Conservation (phyloP, 2,113 vertebrate genomes). For the Albula goreensis region DNA sequence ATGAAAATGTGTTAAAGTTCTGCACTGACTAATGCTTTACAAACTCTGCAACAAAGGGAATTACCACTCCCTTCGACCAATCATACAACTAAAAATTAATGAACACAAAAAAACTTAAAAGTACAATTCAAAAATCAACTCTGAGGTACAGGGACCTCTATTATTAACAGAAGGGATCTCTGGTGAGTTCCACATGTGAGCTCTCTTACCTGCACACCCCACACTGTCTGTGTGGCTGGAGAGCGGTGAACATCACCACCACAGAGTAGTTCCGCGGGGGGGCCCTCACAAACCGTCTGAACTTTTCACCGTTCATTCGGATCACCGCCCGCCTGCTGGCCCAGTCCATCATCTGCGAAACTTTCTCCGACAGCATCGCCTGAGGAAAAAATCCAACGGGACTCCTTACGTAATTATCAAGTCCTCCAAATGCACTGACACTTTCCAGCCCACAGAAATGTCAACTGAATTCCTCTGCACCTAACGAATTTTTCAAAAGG, state of each 20-base stretch:
- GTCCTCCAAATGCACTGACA: background rate
- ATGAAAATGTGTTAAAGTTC: background rate
- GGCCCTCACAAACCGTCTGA: constrained; percentile 90
- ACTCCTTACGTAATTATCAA: background rate
- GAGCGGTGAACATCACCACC: constrained; percentile 95
- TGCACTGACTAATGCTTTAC: too few species aligned
- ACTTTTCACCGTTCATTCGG: constrained; percentile 94
- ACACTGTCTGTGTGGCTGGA: constrained; percentile 93
- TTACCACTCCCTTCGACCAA: too few species aligned
- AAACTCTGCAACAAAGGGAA: too few species aligned
- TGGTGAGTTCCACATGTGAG: too few species aligned
- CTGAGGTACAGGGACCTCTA: too few species aligned
- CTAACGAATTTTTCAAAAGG: too few species aligned
- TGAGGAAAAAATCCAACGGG: constrained; percentile 42
- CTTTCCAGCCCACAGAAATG: too few species aligned
- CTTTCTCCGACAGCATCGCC: constrained; percentile 92
- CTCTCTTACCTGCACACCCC: constrained; percentile 86
- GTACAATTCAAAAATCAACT: too few species aligned
- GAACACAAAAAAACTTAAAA: too few species aligned
- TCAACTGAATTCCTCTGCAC: too few species aligned
- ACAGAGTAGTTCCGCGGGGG: constrained; percentile 95
- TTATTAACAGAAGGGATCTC: too few species aligned
- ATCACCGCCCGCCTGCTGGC: constrained; percentile 87
- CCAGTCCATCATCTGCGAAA: constrained; percentile 95
- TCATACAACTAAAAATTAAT: too few species aligned